Percentiles rank a stretch among this genome's conserved stretches.
Evolutionary conservation across 2,797 vertebrate species (phyloP).

Genomic region (Dendrocincla fuliginosa): DNA sequence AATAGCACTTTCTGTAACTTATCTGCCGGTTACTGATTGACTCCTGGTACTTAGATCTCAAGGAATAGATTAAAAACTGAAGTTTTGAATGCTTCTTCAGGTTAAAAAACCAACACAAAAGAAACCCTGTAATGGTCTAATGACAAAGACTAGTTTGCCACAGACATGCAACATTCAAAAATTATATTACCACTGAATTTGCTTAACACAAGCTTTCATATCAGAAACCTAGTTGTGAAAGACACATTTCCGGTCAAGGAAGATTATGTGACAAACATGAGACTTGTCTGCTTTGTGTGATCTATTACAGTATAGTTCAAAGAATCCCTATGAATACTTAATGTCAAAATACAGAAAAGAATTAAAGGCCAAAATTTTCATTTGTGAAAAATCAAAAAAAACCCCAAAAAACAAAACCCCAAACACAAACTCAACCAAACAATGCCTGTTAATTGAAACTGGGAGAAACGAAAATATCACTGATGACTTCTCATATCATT

Average conservation of each 20-base stretch:
- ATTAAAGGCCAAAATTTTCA: neutral
- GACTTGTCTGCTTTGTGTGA: neutral
- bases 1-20: neutral
- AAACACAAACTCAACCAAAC: neutral
- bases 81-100: neutral
- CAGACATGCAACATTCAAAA: neutral
- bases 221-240: neutral
- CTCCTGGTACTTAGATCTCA: neutral
- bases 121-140: neutral
- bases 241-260: neutral
- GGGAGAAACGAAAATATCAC: neutral
- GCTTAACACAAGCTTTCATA: neutral
- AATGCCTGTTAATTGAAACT: neutral
- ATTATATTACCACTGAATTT: neutral
- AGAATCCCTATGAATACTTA: neutral
- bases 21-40: neutral
- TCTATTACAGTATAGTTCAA: neutral
- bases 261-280: neutral
- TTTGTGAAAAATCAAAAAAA: neutral
- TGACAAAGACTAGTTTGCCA: neutral
- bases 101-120: neutral
- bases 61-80: neutral
- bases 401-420: rapidly evolving
- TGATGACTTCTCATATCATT: neutral
- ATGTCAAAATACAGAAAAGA: neutral